A percentile compares a stretch with the other conserved stretches of the same genome.
Conservation (phyloP, 1,140 invertebrate species). For the Diprion similis region DNA sequence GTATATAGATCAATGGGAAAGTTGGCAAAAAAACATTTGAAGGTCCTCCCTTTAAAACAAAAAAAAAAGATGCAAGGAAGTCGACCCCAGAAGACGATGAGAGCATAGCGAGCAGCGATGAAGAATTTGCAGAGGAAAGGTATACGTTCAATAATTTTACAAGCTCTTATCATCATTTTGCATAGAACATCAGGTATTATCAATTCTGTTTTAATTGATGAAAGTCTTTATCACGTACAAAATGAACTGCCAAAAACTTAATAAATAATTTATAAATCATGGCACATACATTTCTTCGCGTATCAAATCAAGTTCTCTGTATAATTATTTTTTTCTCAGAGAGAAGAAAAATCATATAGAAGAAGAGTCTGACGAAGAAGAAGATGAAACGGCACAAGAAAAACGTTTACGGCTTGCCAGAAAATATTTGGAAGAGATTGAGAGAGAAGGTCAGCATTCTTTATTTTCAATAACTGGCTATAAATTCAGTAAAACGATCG, state of each 20-base stretch:
- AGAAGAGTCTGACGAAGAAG: conserved; percentile 69
- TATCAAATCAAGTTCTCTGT: conserved; percentile 2
- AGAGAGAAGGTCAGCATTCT: conserved; percentile 69
- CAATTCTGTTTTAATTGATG: neutral
- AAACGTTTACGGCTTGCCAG: conserved; percentile 89
- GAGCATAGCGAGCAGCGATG: conserved; percentile 54
- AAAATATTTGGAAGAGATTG: conserved; percentile 86
- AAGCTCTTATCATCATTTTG: neutral
- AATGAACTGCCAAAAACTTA: neutral
- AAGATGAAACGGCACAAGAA: conserved; percentile 85
- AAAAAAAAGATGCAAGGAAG: conserved; percentile 31
- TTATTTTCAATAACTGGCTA: conserved; percentile 12
- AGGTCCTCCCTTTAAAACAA: conserved; percentile 24
- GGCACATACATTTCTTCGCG: too few relatives aligned
- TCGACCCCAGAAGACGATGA: conserved; percentile 39
- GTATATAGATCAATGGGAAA: conserved; percentile 34
- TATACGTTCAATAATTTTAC: conserved; percentile 27
- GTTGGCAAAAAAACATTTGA: conserved; percentile 18
- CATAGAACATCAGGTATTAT: neutral
- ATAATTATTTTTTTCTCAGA: conserved; percentile 12
- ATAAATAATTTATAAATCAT: too few relatives aligned
- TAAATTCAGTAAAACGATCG: conserved; percentile 19
- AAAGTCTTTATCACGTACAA: conserved; percentile 1
- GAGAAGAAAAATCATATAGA: conserved; percentile 28
- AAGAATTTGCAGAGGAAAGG: conserved; percentile 51